A percentile compares a stretch with the other conserved stretches of the same genome.
phyloP scores from a whole-genome alignment of 2,113 vertebrate genomes.

The Sinocyclocheilus grahami region DNA sequence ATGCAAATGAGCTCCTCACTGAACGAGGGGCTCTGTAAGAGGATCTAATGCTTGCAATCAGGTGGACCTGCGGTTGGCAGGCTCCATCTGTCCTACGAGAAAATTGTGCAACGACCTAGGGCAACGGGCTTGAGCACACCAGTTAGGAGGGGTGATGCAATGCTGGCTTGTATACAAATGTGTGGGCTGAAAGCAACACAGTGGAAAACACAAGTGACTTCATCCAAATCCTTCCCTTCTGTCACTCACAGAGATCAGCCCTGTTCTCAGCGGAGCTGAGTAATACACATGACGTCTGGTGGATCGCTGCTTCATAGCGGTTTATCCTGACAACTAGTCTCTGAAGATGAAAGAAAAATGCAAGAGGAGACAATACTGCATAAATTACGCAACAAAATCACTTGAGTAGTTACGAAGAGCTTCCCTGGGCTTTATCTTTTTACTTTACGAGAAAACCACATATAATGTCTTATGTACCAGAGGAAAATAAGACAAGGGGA shows the following conservation, averaged over 20 bases:
- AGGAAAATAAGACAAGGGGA: conserved; percentile 27
- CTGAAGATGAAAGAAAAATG: conserved; percentile 2
- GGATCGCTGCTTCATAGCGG: conserved; percentile 4
- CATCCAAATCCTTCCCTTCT: conserved; percentile 23
- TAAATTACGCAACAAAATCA: not conserved
- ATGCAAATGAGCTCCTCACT: not conserved
- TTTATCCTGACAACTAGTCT: conserved; percentile 21
- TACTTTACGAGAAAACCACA: not conserved
- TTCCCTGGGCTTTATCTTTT: not conserved
- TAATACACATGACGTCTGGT: conserved; percentile 30
- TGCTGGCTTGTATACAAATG: conserved; percentile 25
- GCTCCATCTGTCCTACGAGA: conserved; percentile 10
- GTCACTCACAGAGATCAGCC: conserved; percentile 11
- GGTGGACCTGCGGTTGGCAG: not conserved
- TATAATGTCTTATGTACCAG: not conserved
- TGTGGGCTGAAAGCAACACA: conserved; percentile 2
- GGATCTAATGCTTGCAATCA: conserved; percentile 19
- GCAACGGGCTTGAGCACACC: not conserved
- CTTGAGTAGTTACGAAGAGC: not conserved
- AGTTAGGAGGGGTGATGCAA: conserved; percentile 10
- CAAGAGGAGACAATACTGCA: not conserved
- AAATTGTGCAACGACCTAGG: not conserved
- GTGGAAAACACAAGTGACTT: conserved; percentile 35
- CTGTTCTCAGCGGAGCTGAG: not conserved
- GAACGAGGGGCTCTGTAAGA: not conserved